phyloP scores from a whole-genome alignment of 2,888 invertebrate genomes.

The Pemphredon lugubris region DNA sequence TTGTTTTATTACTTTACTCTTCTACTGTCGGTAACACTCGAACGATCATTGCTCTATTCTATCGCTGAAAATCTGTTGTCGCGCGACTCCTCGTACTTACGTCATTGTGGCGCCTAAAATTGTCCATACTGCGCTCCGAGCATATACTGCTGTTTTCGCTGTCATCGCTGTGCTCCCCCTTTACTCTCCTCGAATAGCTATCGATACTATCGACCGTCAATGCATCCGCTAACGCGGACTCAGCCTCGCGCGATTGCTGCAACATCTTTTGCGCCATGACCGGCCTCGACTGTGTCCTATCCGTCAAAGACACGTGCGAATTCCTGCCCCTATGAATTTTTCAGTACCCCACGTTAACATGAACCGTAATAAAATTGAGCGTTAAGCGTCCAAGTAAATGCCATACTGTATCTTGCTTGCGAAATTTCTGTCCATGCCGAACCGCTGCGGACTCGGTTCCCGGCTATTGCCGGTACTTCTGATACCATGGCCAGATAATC shows the following conservation, averaged over 20 bases:
- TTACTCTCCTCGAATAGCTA: conserved; percentile 74
- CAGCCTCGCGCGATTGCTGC: conserved; percentile 93
- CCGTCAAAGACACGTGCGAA: conserved; percentile 80
- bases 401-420: conserved; percentile 74
- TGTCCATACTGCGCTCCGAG: conserved; percentile 94
- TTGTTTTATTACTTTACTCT: conserved; percentile 23
- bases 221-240: conserved; percentile 90
- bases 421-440: conserved; percentile 75
- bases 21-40: conserved; percentile 13
- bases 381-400: neutral
- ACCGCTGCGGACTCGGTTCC: conserved; percentile 82
- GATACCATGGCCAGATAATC: conserved; percentile 84
- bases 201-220: conserved; percentile 81
- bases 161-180: conserved; percentile 89
- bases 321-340: conserved; percentile 70
- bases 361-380: neutral
- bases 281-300: conserved; percentile 83
- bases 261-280: conserved; percentile 92
- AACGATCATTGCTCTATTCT: too few relatives aligned
- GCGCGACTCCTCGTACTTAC: conserved; percentile 84
- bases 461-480: conserved; percentile 79
- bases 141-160: conserved; percentile 98
- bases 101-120: conserved; percentile 90
- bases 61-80: neutral
- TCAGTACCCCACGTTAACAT: neutral